Conservation (phyloP, 1,140 invertebrate genomes). For the Drosophila navojoa region DNA sequence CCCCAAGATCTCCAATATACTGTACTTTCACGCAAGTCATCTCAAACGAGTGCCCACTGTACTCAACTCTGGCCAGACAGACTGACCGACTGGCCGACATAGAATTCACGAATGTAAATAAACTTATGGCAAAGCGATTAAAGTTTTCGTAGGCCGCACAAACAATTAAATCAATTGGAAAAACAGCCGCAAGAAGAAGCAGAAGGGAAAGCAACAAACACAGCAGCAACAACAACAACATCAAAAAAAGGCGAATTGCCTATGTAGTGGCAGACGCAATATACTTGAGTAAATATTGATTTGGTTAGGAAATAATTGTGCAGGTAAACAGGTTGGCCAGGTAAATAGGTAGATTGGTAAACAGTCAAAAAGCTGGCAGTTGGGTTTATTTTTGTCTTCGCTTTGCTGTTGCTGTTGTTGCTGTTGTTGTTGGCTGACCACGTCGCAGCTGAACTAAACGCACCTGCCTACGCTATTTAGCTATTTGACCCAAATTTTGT, state of each 20-base stretch:
- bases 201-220: background rate
- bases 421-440: background rate
- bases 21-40: too few species aligned
- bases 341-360: conserved; percentile 45
- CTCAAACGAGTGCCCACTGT: conserved; percentile 24
- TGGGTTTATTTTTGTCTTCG: background rate
- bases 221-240: background rate
- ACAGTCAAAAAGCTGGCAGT: conserved; percentile 5
- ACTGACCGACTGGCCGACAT: background rate
- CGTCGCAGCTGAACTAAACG: too few species aligned
- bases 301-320: conserved; percentile 70
- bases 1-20: too few species aligned
- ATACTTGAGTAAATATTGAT: conserved; percentile 78
- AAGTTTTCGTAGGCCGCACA: conserved; percentile 35
- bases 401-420: background rate
- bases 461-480: conserved; percentile 37
- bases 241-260: conserved; percentile 30
- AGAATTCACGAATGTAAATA: conserved; percentile 9
- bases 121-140: conserved; percentile 29
- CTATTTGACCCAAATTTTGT: conserved; percentile 65
- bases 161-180: conserved; percentile 36
- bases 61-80: conserved; percentile 8
- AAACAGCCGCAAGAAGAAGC: background rate
- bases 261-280: conserved; percentile 50
- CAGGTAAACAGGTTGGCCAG: conserved; percentile 51